phyloP scores from a whole-genome alignment of 2,888 invertebrate genomes.

The Trissonchulus sp. region DNA sequence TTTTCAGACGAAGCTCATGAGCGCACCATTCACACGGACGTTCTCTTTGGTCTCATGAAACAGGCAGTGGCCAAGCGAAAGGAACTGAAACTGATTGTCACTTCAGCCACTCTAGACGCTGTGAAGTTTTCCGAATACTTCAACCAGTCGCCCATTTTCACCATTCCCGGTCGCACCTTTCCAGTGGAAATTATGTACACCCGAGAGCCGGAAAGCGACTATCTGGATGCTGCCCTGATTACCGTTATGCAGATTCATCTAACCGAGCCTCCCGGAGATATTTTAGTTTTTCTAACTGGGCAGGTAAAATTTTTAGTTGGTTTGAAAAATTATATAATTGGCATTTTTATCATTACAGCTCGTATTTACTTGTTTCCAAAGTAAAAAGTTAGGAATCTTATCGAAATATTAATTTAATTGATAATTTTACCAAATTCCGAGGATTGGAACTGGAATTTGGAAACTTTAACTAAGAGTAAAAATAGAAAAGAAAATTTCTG shows the following conservation, averaged over 20 bases:
- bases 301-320: no score
- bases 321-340: no score
- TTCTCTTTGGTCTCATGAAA: conserved; percentile 71
- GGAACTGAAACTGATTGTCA: conserved; percentile 93
- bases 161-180: conserved; percentile 72
- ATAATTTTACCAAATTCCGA: no score
- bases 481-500: no score
- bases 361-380: no score
- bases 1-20: conserved; percentile 88
- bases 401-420: no score
- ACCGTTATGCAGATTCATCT: conserved; percentile 99
- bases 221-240: conserved; percentile 91
- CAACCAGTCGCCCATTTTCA: conserved; percentile 72
- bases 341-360: no score
- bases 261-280: conserved; percentile 89
- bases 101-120: conserved; percentile 94
- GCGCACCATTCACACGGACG: conserved; percentile 94
- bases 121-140: conserved; percentile 84
- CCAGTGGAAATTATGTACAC: conserved; percentile 85
- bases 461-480: no score
- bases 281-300: conserved; percentile 80
- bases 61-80: conserved; percentile 80
- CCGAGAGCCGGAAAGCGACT: conserved; percentile 97
- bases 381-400: no score
- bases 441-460: no score